Evolutionary conservation across 2,797 vertebrate species (phyloP).

Genomic region (Cynodonichthys magdalenae): DNA sequence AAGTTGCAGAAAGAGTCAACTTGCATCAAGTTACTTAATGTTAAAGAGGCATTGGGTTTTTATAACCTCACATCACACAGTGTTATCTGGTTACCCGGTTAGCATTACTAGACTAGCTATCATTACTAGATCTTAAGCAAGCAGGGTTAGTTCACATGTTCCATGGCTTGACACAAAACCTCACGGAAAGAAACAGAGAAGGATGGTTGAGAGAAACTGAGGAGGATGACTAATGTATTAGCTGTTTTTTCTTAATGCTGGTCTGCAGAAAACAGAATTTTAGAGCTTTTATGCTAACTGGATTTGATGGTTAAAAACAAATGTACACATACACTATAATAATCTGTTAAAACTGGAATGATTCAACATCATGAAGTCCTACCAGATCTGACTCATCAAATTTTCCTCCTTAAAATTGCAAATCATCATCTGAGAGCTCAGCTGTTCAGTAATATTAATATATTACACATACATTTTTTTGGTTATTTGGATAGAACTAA

Average conservation of each 20-base stretch:
- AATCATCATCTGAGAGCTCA: conserved; percentile 51
- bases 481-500: conserved; percentile 47
- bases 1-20: conserved; percentile 23
- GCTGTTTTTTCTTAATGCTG: conserved; percentile 24
- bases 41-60: conserved; percentile 51
- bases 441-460: conserved; percentile 51
- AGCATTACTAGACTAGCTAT: conserved; percentile 57
- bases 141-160: conserved; percentile 49
- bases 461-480: conserved; percentile 36
- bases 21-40: neutral
- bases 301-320: conserved; percentile 24
- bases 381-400: conserved; percentile 60
- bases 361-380: conserved; percentile 37
- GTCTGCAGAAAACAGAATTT: conserved; percentile 28
- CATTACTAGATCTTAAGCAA: conserved; percentile 51
- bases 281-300: conserved; percentile 31
- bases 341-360: conserved; percentile 36
- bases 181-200: conserved; percentile 20
- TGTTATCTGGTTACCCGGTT: conserved; percentile 70
- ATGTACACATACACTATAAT: conserved; percentile 21
- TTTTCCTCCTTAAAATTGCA: conserved; percentile 36
- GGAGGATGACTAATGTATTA: conserved; percentile 64
- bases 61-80: conserved; percentile 35
- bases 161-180: conserved; percentile 23
- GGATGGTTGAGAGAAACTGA: conserved; percentile 36